phyloP scores from a whole-genome alignment of 1,140 invertebrate species.

The Drosophila bifasciata region DNA sequence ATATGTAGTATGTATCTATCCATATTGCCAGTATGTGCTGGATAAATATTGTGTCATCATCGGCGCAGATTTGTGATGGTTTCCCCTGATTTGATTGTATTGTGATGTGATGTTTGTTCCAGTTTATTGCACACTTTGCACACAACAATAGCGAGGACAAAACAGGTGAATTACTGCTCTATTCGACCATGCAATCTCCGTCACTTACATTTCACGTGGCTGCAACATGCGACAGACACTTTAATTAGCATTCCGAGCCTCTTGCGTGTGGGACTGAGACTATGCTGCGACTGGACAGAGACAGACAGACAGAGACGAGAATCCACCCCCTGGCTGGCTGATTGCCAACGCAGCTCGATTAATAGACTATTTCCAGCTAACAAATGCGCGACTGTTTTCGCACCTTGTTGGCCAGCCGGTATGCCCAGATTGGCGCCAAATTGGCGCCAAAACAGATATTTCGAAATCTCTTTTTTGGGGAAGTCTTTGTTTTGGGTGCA shows the following conservation, averaged over 20 bases:
- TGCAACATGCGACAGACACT: constrained; percentile 61
- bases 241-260: constrained; percentile 59
- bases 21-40: constrained; percentile 6
- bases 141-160: constrained; percentile 14
- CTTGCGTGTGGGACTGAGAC: constrained; percentile 32
- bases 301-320: no score
- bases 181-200: constrained; percentile 56
- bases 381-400: constrained; percentile 22
- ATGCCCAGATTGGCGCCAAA: constrained; percentile 30
- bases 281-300: constrained; percentile 21
- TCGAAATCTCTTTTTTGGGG: constrained; percentile 18
- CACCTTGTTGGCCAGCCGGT: constrained; percentile 53
- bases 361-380: constrained; percentile 47
- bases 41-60: constrained; percentile 22
- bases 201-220: constrained; percentile 57
- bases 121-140: constrained; percentile 62
- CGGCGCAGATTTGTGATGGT: constrained; percentile 4
- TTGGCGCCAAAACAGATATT: constrained; percentile 21
- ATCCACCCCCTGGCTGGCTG: neutral
- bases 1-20: no score
- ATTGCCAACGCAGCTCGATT: neutral
- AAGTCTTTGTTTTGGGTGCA: constrained; percentile 24
- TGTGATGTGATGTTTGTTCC: constrained; percentile 45
- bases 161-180: constrained; percentile 49
- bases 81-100: constrained; percentile 15